Base-by-base conservation (phyloP, 2,888 invertebrate genomes). In the Andrena bicolor region DNA sequence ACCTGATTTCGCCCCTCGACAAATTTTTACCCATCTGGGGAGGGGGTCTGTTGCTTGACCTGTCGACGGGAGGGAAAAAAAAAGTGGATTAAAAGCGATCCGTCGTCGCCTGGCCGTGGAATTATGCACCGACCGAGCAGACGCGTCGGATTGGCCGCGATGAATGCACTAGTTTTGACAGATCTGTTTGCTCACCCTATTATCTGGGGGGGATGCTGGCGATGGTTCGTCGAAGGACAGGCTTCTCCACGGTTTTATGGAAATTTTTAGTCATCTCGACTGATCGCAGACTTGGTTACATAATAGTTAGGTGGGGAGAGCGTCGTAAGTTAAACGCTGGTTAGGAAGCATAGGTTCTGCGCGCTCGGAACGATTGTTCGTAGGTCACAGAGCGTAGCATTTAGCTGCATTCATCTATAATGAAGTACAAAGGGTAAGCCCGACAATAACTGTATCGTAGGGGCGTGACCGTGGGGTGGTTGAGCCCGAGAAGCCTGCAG, bases 1-100 rank as follows among this genome's bases (percentile, higher is more conserved):
- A 93, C 93, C 92, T 93, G 93, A 92, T 92, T 90, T 88, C 89
- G 78, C 77, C 89, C 84, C 83, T 63, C 73, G 70, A 65, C 64
- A 70, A 71, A 85, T 89, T 86, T 86, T 83, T 83, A 41, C 2
- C 26, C 16, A 58, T 41, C 41, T 5, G 41, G 16, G 41, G 16
- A 0, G 41, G 41, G 26, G 70, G 4, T 41, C 16, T 53, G 35
- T 10, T 30, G 63, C 35, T 76, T 23, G 60, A 72, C 72, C 72
- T 72, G 72, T 5, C 41, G 69, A 20, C 28, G 41, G n/a, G 35
- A 41, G 35, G 23, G 56, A 26, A 1, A 5, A 51, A 61, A 75
- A 71, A 78, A 72, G 78, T 80, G 80, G 80, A 80, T 78, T 78
- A 78, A 28, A 28, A 32, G 4, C 20, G 60, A 61, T 53, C 30